Evolutionary conservation across 2,888 invertebrate species (phyloP).

Genomic region (Autographa pulchrina): DNA sequence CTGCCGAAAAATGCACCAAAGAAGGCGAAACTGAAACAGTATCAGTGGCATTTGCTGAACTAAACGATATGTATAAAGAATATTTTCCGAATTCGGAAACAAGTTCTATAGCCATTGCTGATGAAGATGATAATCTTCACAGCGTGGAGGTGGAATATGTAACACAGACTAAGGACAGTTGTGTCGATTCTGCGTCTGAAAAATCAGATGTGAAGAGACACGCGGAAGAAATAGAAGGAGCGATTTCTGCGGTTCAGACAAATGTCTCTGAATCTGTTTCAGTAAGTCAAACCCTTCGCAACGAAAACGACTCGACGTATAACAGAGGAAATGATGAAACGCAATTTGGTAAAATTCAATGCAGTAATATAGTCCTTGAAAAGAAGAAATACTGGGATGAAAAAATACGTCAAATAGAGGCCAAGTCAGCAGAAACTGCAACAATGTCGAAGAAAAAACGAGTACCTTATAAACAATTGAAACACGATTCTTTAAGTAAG

Average conservation of each 20-base stretch:
- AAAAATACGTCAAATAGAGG: conserved; percentile 83
- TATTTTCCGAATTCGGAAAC: conserved; percentile 77
- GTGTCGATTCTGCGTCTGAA: conserved; percentile 88
- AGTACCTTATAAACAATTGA: conserved; percentile 74
- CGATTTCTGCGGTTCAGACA: conserved; percentile 89
- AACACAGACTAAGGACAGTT: conserved; percentile 64
- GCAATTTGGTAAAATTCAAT: conserved; percentile 73
- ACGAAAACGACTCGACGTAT: conserved; percentile 52
- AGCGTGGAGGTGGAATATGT: conserved; percentile 62
- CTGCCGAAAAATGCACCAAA: conserved; percentile 56
- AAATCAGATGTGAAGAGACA: conserved; percentile 88
- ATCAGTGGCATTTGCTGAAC: conserved; percentile 85
- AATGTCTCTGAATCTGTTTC: conserved; percentile 87
- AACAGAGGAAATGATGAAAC: conserved; percentile 61
- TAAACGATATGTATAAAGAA: conserved; percentile 80
- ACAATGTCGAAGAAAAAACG: conserved; percentile 75
- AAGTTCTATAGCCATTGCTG: conserved; percentile 60
- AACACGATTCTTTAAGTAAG: conserved; percentile 83
- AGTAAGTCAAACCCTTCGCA: conserved; percentile 86
- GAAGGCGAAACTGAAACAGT: conserved; percentile 77
- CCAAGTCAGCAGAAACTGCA: conserved; percentile 77
- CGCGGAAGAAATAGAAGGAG: conserved; percentile 76
- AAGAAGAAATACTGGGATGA: conserved; percentile 88
- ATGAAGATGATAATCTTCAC: conserved; percentile 64
- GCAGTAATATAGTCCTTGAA: conserved; percentile 82